Percentiles rank a stretch among this genome's conserved stretches.
Evolutionary conservation across 2,888 invertebrate species (phyloP).

Genomic region (Tipula lateralis): DNA sequence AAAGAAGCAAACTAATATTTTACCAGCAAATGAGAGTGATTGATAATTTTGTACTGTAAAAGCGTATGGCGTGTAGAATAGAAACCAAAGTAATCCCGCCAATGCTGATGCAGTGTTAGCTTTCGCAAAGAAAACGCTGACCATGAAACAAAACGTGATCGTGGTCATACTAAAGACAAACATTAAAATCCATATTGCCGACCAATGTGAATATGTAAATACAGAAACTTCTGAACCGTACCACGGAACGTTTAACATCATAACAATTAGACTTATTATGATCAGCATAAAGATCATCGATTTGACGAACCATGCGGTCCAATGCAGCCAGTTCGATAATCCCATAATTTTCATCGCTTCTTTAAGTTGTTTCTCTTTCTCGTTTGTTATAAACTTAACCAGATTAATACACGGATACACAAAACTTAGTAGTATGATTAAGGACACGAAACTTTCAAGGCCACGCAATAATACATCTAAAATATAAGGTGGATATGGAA

Average conservation of each 20-base stretch:
- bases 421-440: conserved; percentile 72
- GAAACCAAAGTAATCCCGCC: conserved; percentile 70
- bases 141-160: conserved; percentile 73
- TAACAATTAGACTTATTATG: conserved; percentile 55
- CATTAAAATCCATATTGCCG: conserved; percentile 65
- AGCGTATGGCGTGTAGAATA: conserved; percentile 67
- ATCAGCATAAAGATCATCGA: conserved; percentile 64
- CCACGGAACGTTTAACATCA: conserved; percentile 47
- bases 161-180: conserved; percentile 64
- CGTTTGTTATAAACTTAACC: conserved; percentile 58
- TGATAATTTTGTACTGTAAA: conserved; percentile 64
- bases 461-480: conserved; percentile 61
- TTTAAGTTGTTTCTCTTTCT: conserved; percentile 62
- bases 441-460: conserved; percentile 62
- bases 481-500: conserved; percentile 65
- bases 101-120: conserved; percentile 75
- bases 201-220: conserved; percentile 62
- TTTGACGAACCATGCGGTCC: conserved; percentile 81
- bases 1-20: conserved; percentile 61
- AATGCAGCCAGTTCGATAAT: conserved; percentile 74
- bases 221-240: conserved; percentile 57
- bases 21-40: conserved; percentile 55
- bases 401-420: conserved; percentile 75
- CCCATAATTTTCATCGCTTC: conserved; percentile 94
- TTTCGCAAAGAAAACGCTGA: conserved; percentile 75